phyloP scores from a whole-genome alignment of 1,140 invertebrate genomes.

The Zaprionus taronus region DNA sequence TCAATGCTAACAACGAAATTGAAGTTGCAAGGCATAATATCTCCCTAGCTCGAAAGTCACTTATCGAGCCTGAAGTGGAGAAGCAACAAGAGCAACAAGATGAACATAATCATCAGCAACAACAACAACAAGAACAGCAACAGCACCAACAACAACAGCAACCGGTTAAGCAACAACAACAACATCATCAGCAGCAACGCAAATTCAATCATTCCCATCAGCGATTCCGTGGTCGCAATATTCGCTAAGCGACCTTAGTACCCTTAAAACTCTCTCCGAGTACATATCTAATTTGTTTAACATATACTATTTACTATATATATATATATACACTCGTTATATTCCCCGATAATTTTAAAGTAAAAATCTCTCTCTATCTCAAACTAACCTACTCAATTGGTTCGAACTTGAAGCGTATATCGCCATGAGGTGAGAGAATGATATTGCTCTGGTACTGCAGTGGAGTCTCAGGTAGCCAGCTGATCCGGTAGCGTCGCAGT shows the following conservation, averaged over 20 bases:
- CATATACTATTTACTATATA: slow-evolving; percentile 8
- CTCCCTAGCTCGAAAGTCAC: not conserved
- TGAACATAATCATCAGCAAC: not conserved
- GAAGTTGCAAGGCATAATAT: slow-evolving; percentile 28
- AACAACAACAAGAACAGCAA: slow-evolving; percentile 2
- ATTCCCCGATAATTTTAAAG: slow-evolving; percentile 60
- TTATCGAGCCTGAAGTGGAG: not conserved
- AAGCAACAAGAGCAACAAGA: slow-evolving; percentile 8
- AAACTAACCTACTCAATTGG: slow-evolving; percentile 41
- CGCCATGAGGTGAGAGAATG: slow-evolving; percentile 60
- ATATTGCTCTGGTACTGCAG: slow-evolving; percentile 72
- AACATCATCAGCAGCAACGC: slow-evolving; percentile 51
- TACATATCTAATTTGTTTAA: not conserved
- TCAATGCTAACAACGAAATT: slow-evolving; percentile 19
- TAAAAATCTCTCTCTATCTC: slow-evolving; percentile 46
- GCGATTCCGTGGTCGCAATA: slow-evolving; percentile 68
- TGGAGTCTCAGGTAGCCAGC: slow-evolving; percentile 52
- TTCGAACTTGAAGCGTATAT: slow-evolving; percentile 68
- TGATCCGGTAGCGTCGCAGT: slow-evolving; percentile 85
- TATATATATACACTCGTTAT: slow-evolving; percentile 49
- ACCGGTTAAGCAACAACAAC: slow-evolving; percentile 23
- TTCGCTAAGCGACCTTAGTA: slow-evolving; percentile 40
- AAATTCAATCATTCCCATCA: slow-evolving; percentile 59
- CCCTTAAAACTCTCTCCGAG: not conserved
- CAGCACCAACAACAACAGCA: slow-evolving; percentile 6